A percentile compares a stretch with the other conserved stretches of the same genome.
Conservation (phyloP, 2,113 vertebrate genomes). For the Chaetorhynchus papuensis region DNA sequence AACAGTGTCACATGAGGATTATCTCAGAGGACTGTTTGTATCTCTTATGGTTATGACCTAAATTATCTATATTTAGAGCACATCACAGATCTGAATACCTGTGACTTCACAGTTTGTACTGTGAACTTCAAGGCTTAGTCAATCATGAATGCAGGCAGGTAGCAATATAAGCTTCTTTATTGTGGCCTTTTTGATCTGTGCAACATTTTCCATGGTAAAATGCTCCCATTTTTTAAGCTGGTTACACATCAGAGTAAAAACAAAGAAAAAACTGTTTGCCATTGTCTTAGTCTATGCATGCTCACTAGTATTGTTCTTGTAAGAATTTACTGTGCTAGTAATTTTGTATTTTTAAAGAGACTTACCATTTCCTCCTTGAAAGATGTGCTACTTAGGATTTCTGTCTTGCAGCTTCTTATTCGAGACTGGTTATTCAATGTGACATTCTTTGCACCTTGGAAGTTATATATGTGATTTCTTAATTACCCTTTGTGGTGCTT, state of each 20-base stretch:
- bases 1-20: constrained; percentile 47
- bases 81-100: constrained; percentile 24
- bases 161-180: background rate
- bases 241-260: background rate
- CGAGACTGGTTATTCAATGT: background rate
- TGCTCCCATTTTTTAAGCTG: background rate
- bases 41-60: constrained; percentile 41
- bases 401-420: background rate
- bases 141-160: background rate
- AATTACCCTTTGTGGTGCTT: background rate
- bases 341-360: background rate
- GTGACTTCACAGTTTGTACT: constrained; percentile 19
- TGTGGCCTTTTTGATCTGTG: background rate
- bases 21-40: constrained; percentile 37
- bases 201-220: background rate
- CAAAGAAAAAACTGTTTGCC: background rate
- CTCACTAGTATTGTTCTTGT: background rate
- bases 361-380: background rate
- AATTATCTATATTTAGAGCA: constrained; percentile 46
- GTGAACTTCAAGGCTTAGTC: background rate
- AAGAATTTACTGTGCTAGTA: background rate
- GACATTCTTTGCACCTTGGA: background rate
- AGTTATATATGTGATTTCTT: background rate
- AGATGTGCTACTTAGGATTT: background rate
- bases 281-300: background rate